These are phyloP conservation scores for Drosophila kuntzei DNA, from an alignment of 2,888 invertebrate species.

Conservation along the genomic window DNA sequence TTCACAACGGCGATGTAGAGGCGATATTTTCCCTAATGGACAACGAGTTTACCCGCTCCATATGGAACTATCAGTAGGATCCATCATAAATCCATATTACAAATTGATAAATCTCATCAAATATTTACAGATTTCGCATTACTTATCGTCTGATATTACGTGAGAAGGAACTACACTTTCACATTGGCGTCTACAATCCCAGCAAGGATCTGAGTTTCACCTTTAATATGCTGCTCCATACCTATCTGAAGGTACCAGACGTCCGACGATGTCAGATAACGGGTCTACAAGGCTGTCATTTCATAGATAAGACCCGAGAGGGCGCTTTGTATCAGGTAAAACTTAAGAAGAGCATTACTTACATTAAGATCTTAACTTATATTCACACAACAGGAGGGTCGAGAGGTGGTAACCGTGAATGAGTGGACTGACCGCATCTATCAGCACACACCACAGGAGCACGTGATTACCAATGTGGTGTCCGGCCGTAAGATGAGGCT, in stretches of 20 bases:
- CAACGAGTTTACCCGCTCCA: slow-evolving; percentile 95
- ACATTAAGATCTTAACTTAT: not conserved
- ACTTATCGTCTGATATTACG: slow-evolving; percentile 96
- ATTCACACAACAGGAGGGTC: slow-evolving; percentile 88
- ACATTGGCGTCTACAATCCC: slow-evolving; percentile 97
- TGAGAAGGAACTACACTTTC: slow-evolving; percentile 96
- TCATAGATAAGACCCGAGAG: slow-evolving; percentile 95
- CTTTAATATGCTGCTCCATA: slow-evolving; percentile 97
- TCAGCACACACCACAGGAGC: slow-evolving; percentile 96
- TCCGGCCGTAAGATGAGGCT: slow-evolving; percentile 96
- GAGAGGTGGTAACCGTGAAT: slow-evolving; percentile 94
- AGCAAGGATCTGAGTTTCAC: slow-evolving; percentile 95
- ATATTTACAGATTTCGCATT: slow-evolving; percentile 90
- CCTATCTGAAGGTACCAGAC: slow-evolving; percentile 98
- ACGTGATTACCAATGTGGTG: slow-evolving; percentile 96
- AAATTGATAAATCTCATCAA: not conserved
- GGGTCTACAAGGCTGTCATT: slow-evolving; percentile 95
- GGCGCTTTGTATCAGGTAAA: slow-evolving; percentile 91
- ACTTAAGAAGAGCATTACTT: not conserved
- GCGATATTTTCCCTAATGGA: slow-evolving; percentile 97
- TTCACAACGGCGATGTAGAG: slow-evolving; percentile 96
- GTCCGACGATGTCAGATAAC: slow-evolving; percentile 96
- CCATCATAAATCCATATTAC: too few species aligned
- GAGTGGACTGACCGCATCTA: slow-evolving; percentile 98
- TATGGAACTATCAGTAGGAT: slow-evolving; percentile 96